phyloP scores from a whole-genome alignment of 2,113 vertebrate species.

The Bombycilla garrulus region DNA sequence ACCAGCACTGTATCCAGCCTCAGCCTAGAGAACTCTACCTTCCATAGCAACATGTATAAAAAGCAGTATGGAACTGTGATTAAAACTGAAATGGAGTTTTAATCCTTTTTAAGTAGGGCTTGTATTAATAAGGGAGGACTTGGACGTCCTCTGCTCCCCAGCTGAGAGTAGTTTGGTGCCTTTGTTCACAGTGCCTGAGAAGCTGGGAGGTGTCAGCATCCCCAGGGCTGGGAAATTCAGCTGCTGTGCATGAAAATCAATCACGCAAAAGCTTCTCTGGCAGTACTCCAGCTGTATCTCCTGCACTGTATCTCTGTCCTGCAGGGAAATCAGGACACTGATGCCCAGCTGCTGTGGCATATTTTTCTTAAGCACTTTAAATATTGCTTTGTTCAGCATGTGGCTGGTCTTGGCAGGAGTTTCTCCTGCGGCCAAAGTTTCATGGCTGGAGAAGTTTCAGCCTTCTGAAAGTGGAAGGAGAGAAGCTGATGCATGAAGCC shows the following conservation, averaged over 20 bases:
- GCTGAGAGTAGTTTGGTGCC: neutral
- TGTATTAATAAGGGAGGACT: neutral
- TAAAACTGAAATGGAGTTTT: neutral
- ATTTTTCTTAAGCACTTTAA: neutral
- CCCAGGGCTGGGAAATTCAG: neutral
- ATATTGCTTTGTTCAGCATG: neutral
- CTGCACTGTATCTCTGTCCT: neutral
- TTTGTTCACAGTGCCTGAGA: neutral
- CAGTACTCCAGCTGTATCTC: neutral
- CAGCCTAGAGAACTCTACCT: neutral
- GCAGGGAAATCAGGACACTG: neutral
- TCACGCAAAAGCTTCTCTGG: neutral
- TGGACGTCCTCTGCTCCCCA: neutral
- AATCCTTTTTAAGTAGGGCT: neutral
- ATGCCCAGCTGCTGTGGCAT: neutral
- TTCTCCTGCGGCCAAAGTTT: neutral
- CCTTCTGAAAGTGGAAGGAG: neutral
- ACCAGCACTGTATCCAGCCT: neutral
- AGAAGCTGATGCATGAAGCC: neutral
- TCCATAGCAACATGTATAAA: neutral
- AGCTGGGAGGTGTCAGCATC: neutral
- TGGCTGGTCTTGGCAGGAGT: neutral
- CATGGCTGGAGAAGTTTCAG: neutral
- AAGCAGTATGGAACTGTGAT: neutral
- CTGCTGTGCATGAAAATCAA: neutral